Evolutionary conservation across 2,797 vertebrate species (phyloP).

Genomic region (Melanotaenia pygmaea): DNA sequence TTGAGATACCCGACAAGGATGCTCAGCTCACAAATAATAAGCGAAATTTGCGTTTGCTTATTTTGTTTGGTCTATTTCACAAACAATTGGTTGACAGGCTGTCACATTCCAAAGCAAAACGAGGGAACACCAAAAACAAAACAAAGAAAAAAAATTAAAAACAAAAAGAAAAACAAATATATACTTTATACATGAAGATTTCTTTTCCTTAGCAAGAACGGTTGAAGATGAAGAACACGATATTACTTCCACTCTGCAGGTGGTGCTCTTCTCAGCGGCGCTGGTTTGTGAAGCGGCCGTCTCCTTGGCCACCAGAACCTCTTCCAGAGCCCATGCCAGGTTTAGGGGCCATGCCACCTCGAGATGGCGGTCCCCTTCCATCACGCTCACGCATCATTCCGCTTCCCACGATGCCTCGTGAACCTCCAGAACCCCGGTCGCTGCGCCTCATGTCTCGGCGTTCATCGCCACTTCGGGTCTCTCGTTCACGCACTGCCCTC

Average conservation of each 20-base stretch:
- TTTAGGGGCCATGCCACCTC: constrained; percentile 90
- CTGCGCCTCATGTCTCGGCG: constrained; percentile 90
- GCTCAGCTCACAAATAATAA: constrained; percentile 92
- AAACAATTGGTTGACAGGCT: constrained; percentile 89
- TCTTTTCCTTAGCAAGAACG: constrained; percentile 89
- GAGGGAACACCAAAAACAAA: constrained; percentile 52
- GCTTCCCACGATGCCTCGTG: constrained; percentile 88
- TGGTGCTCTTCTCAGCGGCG: constrained; percentile 87
- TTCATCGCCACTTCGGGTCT: constrained; percentile 90
- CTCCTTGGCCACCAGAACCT: constrained; percentile 86
- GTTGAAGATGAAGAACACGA: constrained; percentile 90
- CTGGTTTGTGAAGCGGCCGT: constrained; percentile 91
- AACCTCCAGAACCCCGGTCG: constrained; percentile 89
- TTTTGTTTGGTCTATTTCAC: constrained; percentile 86
- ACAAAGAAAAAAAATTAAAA: constrained; percentile 32
- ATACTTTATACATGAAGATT: constrained; percentile 82
- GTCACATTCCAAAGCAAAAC: constrained; percentile 97
- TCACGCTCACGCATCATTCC: constrained; percentile 93
- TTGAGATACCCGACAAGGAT: constrained; percentile 87
- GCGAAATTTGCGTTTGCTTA: constrained; percentile 83
- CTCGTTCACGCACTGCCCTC: constrained; percentile 90
- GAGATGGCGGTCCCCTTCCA: constrained; percentile 88
- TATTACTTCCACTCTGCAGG: constrained; percentile 86
- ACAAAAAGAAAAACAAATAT: constrained; percentile 71
- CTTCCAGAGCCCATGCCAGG: constrained; percentile 90